Evolutionary conservation across 2,113 vertebrate species (phyloP).

Genomic region (Apeltes quadracus): DNA sequence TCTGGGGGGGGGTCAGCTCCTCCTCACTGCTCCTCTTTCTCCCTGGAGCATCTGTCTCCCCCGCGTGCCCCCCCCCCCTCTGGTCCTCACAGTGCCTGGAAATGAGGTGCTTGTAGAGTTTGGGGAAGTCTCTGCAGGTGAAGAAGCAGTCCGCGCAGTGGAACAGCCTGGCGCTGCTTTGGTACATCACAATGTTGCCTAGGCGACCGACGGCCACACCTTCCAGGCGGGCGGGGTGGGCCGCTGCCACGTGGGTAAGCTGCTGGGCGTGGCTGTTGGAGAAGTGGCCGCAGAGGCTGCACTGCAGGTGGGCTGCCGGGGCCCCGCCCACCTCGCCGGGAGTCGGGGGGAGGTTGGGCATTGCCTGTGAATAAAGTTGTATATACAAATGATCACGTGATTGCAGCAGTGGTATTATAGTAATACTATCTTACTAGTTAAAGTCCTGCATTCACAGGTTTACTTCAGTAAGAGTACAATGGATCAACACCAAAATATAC

Average conservation of each 20-base stretch:
- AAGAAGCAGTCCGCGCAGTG: conserved; percentile 70
- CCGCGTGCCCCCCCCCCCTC: not conserved
- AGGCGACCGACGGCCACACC: conserved; percentile 57
- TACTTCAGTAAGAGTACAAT: not conserved
- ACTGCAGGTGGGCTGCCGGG: conserved; percentile 53
- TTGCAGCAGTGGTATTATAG: too few relatives aligned
- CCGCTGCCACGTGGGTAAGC: conserved; percentile 59
- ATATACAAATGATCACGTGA: not conserved
- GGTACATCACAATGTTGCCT: conserved; percentile 68
- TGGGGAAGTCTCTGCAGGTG: conserved; percentile 65
- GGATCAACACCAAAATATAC: not conserved
- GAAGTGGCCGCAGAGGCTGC: conserved; percentile 55
- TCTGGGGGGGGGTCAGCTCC: not conserved
- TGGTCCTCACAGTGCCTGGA: conserved; percentile 59
- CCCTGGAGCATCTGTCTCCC: not conserved
- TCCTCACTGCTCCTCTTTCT: not conserved
- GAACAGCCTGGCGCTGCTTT: conserved; percentile 59
- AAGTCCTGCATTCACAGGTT: too few relatives aligned
- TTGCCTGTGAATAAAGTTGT: not conserved
- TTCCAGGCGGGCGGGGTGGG: conserved; percentile 61
- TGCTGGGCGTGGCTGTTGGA: conserved; percentile 69
- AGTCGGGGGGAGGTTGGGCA: conserved; percentile 26
- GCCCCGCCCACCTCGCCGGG: conserved; percentile 31
- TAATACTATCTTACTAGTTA: too few relatives aligned
- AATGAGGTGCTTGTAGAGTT: conserved; percentile 68